Conservation (phyloP, 2,113 vertebrate species). For the Thermophis baileyi region DNA sequence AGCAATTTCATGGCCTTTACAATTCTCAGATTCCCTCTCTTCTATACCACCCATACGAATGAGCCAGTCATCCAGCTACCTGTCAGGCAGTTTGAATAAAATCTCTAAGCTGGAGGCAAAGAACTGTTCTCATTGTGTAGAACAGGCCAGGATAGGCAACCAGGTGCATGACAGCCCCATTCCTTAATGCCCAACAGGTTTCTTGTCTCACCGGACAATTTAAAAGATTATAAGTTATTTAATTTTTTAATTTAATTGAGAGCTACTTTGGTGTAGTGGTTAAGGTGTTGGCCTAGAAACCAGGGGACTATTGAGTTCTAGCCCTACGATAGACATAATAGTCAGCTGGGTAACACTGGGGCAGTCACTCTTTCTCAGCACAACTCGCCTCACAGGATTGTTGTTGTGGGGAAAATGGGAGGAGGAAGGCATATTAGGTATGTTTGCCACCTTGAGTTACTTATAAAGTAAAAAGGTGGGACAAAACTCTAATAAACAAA, state of each 20-base stretch:
- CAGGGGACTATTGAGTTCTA: not conserved
- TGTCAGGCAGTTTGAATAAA: not conserved
- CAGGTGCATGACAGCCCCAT: not conserved
- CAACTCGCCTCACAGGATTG: not conserved
- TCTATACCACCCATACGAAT: not conserved
- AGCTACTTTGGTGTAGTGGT: not conserved
- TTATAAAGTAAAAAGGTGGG: not conserved
- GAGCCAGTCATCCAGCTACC: constrained; percentile 1
- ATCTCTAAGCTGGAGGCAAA: not conserved
- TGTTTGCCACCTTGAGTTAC: not conserved
- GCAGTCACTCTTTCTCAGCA: not conserved
- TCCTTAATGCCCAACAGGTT: not conserved
- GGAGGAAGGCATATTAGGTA: not conserved
- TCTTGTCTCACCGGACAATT: not conserved
- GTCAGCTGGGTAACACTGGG: not conserved
- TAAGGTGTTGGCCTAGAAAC: not conserved
- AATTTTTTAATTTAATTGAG: not conserved
- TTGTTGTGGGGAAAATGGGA: not conserved
- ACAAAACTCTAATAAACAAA: not conserved
- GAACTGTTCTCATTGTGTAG: not conserved
- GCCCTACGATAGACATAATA: not conserved
- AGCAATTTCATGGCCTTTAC: constrained; percentile 18
- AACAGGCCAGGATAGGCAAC: not conserved
- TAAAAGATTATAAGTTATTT: not conserved
- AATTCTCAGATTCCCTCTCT: not conserved